Percentiles rank a stretch among this genome's conserved stretches.
Evolutionary conservation across 2,113 vertebrate species (phyloP).

Genomic region (Arenaria interpres): DNA sequence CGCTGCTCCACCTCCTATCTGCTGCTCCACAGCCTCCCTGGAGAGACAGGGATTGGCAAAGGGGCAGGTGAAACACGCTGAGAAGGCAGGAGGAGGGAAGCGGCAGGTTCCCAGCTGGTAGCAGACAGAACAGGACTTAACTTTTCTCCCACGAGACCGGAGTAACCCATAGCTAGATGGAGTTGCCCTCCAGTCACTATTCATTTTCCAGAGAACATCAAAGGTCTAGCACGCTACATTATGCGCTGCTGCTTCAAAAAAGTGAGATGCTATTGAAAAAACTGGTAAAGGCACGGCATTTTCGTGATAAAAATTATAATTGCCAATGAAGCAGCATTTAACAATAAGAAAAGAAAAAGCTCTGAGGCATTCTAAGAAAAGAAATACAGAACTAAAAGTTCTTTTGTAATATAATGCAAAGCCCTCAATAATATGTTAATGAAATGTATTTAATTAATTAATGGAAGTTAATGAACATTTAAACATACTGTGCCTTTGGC

Average conservation of each 20-base stretch:
- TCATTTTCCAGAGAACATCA: conserved; percentile 55
- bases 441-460: conserved; percentile 17
- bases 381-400: not conserved
- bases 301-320: conserved; percentile 7
- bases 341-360: not conserved
- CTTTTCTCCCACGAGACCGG: conserved; percentile 60
- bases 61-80: not conserved
- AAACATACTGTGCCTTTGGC: not conserved
- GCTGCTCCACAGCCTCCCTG: not conserved
- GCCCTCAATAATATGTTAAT: not conserved
- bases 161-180: conserved; percentile 9
- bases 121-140: not conserved
- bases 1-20: not conserved
- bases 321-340: conserved; percentile 7
- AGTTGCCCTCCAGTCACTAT: conserved; percentile 60
- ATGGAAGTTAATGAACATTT: not conserved
- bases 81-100: not conserved
- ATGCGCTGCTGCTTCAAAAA: conserved; percentile 14
- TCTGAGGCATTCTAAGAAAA: not conserved
- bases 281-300: not conserved
- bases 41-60: not conserved
- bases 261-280: conserved; percentile 16
- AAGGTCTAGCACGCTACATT: conserved; percentile 24
- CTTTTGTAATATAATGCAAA: not conserved
- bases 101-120: conserved; percentile 30